Conservation (phyloP, 1,140 invertebrate genomes). For the Drosophila saltans region DNA sequence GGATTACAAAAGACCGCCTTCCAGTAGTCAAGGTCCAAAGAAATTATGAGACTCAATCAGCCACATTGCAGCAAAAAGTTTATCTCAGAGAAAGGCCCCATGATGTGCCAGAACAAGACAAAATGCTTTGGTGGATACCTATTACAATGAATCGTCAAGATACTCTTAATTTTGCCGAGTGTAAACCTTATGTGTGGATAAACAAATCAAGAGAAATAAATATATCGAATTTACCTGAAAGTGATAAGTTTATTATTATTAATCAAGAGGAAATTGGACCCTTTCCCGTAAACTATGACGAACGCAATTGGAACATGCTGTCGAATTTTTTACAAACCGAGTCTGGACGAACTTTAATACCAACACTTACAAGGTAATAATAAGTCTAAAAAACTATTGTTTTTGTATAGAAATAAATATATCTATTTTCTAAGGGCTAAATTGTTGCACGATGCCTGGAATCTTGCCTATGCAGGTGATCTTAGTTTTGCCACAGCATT, state of each 20-base stretch:
- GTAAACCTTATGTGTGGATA: slow-evolving; percentile 86
- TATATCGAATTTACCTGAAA: slow-evolving; percentile 84
- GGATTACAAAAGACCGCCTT: slow-evolving; percentile 91
- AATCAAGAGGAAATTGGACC: slow-evolving; percentile 93
- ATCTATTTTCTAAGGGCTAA: slow-evolving; percentile 85
- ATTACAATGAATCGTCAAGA: slow-evolving; percentile 85
- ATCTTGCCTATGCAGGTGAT: slow-evolving; percentile 90
- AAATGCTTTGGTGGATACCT: slow-evolving; percentile 89
- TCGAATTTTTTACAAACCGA: slow-evolving; percentile 86
- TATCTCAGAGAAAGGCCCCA: slow-evolving; percentile 88
- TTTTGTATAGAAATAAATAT: no score
- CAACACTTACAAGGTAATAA: slow-evolving; percentile 85
- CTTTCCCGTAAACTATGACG: slow-evolving; percentile 92
- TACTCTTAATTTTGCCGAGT: slow-evolving; percentile 85
- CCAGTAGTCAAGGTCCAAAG: slow-evolving; percentile 90
- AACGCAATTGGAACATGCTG: slow-evolving; percentile 90
- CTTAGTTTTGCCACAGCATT: slow-evolving; percentile 88
- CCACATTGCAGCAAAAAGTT: slow-evolving; percentile 88
- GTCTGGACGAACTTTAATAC: slow-evolving; percentile 85
- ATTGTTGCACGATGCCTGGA: slow-evolving; percentile 90
- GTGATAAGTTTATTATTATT: slow-evolving; percentile 88
- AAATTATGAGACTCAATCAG: slow-evolving; percentile 87
- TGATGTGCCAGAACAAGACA: slow-evolving; percentile 86
- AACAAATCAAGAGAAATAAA: slow-evolving; percentile 84
- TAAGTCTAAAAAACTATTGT: no score